Evolutionary conservation across 2,113 vertebrate genomes (phyloP), one percentile per base, ranked within the genome.

Genomic region (Nycticryphes semicollaris): DNA sequence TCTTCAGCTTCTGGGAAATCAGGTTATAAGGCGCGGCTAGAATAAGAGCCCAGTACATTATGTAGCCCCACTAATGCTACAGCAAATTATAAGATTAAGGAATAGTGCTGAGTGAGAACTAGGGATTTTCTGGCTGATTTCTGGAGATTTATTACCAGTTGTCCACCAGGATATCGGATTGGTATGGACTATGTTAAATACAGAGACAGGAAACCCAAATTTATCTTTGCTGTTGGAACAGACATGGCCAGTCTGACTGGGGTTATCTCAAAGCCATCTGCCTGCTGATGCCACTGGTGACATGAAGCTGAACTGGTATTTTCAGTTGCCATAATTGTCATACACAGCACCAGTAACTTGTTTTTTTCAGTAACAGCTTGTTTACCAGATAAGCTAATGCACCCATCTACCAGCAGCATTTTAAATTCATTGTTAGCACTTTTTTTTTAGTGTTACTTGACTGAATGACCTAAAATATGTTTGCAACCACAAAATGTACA

Each of bases 401-500:
- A 84, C 33, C 57, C 88, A 67, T 83, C 79, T 56, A 88, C 79
- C 75, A 92, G 41, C 45, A 86, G 31, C 39, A 64, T 28, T 90
- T 89, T 43, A 73, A 35, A 95, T 84, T 77, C 9, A 3, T 16
- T 75, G 62, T 77, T 53, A 80, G 12, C 30, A 37, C 22, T 31
- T 64, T 45, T 51, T 16, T 80, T 87, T 53, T 27, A 62, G 68
- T 30, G 22, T 63, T 15, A 17, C 48, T 94, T 93, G 67, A 91
- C 63, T 82, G 90, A 96, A 66, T 91, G 86, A 91, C 84, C 92
- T 85, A 76, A 94, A 95, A 64, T 80, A 35, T 12, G 41, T 54
- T 54, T 50, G 25, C 6, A 15, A 87, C 67, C 85, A 69, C 69
- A 66, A 88, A 97, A 85, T 33, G 66, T 47, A 59, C 92, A 88